These are phyloP conservation scores for Tiliacea citrago DNA, from an alignment of 2,888 invertebrate species.

Conservation along the genomic window DNA sequence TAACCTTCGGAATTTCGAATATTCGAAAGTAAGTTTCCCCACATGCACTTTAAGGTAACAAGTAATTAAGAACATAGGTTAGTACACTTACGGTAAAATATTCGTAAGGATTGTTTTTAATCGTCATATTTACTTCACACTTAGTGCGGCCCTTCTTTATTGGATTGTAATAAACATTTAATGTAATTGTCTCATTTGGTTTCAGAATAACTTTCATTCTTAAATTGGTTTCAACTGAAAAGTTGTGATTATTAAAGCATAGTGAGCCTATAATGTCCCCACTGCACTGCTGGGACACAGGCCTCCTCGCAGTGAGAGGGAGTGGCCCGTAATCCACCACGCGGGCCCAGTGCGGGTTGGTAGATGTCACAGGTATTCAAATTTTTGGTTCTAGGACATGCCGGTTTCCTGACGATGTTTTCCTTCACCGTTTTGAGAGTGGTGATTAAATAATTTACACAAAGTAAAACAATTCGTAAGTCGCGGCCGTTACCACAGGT, in stretches of 20 bases:
- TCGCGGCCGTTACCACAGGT: too few species aligned
- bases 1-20: background rate
- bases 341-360: too few species aligned
- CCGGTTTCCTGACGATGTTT: too few species aligned
- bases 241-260: background rate
- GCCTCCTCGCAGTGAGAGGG: too few species aligned
- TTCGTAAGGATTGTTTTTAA: constrained; percentile 85
- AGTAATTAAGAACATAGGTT: background rate
- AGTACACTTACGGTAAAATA: constrained; percentile 78
- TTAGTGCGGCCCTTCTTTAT: constrained; percentile 78
- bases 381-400: too few species aligned
- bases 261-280: too few species aligned
- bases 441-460: too few species aligned
- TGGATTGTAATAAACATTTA: constrained; percentile 81
- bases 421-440: too few species aligned
- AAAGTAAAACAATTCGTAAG: too few species aligned
- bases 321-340: too few species aligned
- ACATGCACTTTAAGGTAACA: background rate
- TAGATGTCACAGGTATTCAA: too few species aligned
- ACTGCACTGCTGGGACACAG: too few species aligned
- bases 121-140: constrained; percentile 81
- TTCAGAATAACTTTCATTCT: constrained; percentile 72
- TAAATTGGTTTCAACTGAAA: constrained; percentile 76
- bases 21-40: background rate
- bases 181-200: constrained; percentile 75